Evolutionary conservation across 1,140 invertebrate species (phyloP), one percentile per base, ranked within the genome.

Genomic region (Ceratina calcarata): DNA sequence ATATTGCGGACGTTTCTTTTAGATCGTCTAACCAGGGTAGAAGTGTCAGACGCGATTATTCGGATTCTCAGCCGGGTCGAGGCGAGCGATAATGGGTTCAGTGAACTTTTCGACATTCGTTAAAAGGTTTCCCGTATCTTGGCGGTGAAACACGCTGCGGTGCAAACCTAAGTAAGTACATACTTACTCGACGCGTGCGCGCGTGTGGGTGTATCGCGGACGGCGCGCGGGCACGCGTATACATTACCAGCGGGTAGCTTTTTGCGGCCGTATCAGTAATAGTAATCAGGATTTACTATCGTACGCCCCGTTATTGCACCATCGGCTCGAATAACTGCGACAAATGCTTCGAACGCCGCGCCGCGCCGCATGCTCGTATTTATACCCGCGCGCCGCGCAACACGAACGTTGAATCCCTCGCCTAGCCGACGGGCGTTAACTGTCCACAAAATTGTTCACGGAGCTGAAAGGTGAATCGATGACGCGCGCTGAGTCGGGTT

Each of bases 221-320:
- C 18, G 22, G 2, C 32, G 15, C 3, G 4, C 68, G 32, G 37
- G 3, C 37, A 45, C 37, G 37, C 51, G 53, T 74, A 58, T 27
- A 55, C 18, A 64, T 61, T 37, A 51, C 62, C 71, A 55, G 78
- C 71, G 70, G 53, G 15, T 62, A 74, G 78, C 70, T 74, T 74
- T 74, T 74, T 67, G 70, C 71, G 62, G n/a, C 45, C 70, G 37
- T 74, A 79, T 79, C 78, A 67, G 71, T 66, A 79, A 79, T 79
- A 74, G 78, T 79, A 79, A 79, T 79, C 78, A 79, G 78, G 78
- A 79, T 79, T 74, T 79, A 79, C 69, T 79, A 79, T 79, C 71
- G 78, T n/a, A 45, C 27, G 78, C 62, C 71, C 78, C 78, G 78
- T 79, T 79, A 74, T 79, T 79, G 78, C 70, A 61, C 71, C 78